Percentiles rank a stretch among this genome's conserved stretches.
Evolutionary conservation across 2,888 invertebrate genomes (phyloP).

Genomic region (Thymelicus acteon): DNA sequence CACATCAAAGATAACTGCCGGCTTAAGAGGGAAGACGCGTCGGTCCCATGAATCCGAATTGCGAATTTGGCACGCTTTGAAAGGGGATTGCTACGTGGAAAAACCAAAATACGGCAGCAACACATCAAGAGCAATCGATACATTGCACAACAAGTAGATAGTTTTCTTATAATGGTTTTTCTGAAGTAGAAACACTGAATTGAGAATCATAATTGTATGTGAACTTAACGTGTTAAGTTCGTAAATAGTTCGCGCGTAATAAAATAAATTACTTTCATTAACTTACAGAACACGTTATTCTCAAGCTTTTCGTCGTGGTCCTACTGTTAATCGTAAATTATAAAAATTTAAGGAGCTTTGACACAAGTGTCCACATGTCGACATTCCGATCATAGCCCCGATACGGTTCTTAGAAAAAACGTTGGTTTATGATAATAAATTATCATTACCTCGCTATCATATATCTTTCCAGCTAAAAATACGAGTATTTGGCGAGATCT

Average conservation of each 20-base stretch:
- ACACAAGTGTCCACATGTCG: not conserved
- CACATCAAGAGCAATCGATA: not conserved
- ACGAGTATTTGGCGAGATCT: slow-evolving; percentile 12
- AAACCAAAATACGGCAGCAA: slow-evolving; percentile 7
- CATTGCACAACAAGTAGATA: too few relatives aligned
- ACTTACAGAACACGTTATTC: too few relatives aligned
- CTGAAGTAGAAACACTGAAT: too few relatives aligned
- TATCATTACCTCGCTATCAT: slow-evolving; percentile 21
- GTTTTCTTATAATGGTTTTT: too few relatives aligned
- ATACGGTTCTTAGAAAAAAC: slow-evolving; percentile 17
- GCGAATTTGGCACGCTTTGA: slow-evolving; percentile 22
- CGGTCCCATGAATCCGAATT: slow-evolving; percentile 27
- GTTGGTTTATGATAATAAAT: slow-evolving; percentile 5
- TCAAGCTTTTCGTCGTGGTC: too few relatives aligned
- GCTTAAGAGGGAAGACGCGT: slow-evolving; percentile 32
- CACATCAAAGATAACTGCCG: slow-evolving; percentile 36
- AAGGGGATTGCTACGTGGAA: slow-evolving; percentile 8
- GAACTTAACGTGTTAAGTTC: too few relatives aligned
- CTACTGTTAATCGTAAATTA: too few relatives aligned
- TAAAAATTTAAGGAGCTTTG: not conserved
- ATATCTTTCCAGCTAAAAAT: slow-evolving; percentile 16
- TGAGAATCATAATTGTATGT: too few relatives aligned
- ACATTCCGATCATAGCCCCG: slow-evolving; percentile 13
- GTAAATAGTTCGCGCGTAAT: too few relatives aligned
- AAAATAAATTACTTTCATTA: too few relatives aligned